Base-by-base conservation (phyloP, 2,797 vertebrate genomes). In the Alectoris magna region DNA sequence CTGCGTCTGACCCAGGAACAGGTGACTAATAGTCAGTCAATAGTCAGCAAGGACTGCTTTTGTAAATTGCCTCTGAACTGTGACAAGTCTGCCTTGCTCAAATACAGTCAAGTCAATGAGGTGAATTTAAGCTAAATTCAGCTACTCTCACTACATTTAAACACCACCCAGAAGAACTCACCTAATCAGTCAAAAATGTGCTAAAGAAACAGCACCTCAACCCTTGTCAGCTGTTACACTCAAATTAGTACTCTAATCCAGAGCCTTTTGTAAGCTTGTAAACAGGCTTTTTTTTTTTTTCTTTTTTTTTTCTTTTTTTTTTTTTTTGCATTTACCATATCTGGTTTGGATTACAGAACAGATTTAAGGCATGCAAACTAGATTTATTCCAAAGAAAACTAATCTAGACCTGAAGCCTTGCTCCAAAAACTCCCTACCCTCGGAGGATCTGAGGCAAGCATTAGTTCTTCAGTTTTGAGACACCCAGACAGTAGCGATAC, bases 361-460 rank as follows among this genome's bases (percentile, higher is more conserved):
- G 63, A 60, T 38, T 41, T 63, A 68, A 56, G 0, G 0, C 29
- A 24, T 13, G 29, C 11, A 84, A 74, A 75, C 2, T 4, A 51
- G 8, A 36, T 43, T 80, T 81, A 19, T 58, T 81, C 49, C 63
- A 43, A 21, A 80, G 18, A 23, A 90, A 39, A 48, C 3, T 15
- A 60, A 64, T 71, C 4, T 43, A 79, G 78, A 70, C 10, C 34
- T 72, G 39, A 81, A 78, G 5, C 9, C 1, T 0, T 31, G 7
- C 23, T 71, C 21, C 46, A 82, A 71, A 38, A 0, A 0, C 5
- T 16, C 5, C 2, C 5, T 44, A 26, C 4, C 6, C 7, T 41
- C 38, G 36, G 49, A 26, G 41, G 31, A 26, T 39, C 19, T 29
- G 10, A 84, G 44, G 19, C 12, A 55, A 71, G 34, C 13, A 10